Percentiles rank a stretch among this genome's conserved stretches.
Conservation (phyloP, 2,113 vertebrate genomes). For the Lichenostomus cassidix region DNA sequence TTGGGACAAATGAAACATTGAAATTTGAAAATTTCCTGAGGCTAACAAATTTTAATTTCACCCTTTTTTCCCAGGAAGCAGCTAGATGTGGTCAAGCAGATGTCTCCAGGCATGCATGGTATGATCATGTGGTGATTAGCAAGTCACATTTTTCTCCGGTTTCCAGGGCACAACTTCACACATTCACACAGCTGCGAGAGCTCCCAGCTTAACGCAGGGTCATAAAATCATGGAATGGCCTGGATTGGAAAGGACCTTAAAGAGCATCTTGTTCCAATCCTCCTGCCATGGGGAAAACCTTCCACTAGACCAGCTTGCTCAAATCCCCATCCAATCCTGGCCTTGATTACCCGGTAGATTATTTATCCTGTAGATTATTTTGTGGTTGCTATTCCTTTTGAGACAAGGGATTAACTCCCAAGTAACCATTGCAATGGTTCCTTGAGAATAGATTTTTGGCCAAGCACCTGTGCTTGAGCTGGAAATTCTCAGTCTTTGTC, state of each 20-base stretch:
- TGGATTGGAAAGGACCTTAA: not conserved
- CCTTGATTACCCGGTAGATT: not conserved
- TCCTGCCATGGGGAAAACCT: not conserved
- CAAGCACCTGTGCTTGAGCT: not conserved
- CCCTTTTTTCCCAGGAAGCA: not conserved
- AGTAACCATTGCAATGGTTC: not conserved
- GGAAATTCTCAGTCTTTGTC: not conserved
- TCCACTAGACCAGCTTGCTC: not conserved
- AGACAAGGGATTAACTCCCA: not conserved
- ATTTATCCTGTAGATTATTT: not conserved
- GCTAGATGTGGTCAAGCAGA: not conserved
- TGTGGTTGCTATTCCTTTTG: not conserved
- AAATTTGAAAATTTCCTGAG: not conserved
- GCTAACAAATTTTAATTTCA: not conserved
- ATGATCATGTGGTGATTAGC: not conserved
- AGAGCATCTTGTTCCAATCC: not conserved
- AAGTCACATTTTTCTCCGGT: slow-evolving; percentile 44
- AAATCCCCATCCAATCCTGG: not conserved
- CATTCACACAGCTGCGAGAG: not conserved
- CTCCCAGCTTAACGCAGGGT: not conserved
- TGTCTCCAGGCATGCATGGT: not conserved
- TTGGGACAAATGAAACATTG: not conserved
- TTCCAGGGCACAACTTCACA: not conserved
- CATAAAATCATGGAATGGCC: not conserved
- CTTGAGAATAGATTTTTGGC: not conserved